Conservation (phyloP, 2,888 invertebrate species). For the Melipona bicolor region DNA sequence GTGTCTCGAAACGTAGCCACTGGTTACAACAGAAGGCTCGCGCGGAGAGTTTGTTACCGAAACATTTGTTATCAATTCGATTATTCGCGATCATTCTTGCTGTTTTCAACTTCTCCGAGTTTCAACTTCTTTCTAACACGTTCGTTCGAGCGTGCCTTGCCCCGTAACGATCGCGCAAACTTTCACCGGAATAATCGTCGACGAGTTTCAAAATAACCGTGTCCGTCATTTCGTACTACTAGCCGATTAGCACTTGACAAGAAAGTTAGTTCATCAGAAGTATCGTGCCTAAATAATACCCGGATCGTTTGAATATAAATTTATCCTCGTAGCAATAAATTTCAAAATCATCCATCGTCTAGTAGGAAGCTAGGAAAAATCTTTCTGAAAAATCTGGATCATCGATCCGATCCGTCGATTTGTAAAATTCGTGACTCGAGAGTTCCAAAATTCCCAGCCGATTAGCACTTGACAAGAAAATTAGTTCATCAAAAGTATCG, state of each 20-base stretch:
- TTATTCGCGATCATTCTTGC: background rate
- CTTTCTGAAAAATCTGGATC: no score
- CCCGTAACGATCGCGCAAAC: background rate
- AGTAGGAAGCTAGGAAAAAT: no score
- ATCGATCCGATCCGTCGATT: no score
- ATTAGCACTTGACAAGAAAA: no score
- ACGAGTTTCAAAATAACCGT: background rate
- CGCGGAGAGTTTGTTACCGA: background rate
- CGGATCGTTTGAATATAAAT: background rate
- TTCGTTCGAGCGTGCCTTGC: background rate
- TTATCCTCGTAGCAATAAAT: no score
- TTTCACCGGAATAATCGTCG: background rate
- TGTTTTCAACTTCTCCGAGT: background rate
- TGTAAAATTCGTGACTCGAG: no score
- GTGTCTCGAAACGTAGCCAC: slow-evolving; percentile 50
- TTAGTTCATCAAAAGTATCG: no score
- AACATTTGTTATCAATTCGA: background rate
- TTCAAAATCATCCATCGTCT: no score
- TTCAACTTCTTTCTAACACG: no score
- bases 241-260: no score
- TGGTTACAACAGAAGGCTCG: slow-evolving; percentile 8
- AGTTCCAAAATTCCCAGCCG: no score
- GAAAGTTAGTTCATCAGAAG: background rate
- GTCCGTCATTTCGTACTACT: background rate
- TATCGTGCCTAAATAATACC: background rate